Evolutionary conservation across 2,888 invertebrate species (phyloP).

Genomic region (Zhengitettix transpicula): DNA sequence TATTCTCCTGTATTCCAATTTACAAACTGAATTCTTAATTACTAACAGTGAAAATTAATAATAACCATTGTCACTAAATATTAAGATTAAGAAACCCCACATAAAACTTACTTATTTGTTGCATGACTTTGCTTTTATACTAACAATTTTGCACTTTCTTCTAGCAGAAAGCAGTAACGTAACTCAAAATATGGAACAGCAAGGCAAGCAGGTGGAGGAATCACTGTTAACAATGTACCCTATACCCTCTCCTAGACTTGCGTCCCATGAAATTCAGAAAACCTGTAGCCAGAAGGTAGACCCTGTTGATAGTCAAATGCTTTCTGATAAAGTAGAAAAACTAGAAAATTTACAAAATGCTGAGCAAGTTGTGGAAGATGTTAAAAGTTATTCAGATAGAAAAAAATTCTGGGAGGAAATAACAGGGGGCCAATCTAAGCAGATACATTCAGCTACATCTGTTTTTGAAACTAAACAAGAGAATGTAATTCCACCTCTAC

Average conservation of each 20-base stretch:
- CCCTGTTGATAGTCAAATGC: too few species aligned
- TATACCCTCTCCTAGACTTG: slow-evolving; percentile 8
- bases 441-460: neutral
- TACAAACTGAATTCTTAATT: too few species aligned
- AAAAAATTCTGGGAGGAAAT: slow-evolving; percentile 34
- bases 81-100: too few species aligned
- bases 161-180: slow-evolving; percentile 12
- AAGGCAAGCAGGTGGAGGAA: slow-evolving; percentile 9
- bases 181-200: slow-evolving; percentile 9
- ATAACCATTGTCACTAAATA: too few species aligned
- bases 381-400: slow-evolving; percentile 28
- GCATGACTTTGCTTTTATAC: slow-evolving; percentile 2
- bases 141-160: slow-evolving; percentile 12
- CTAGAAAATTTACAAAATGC: neutral
- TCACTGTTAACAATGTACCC: slow-evolving; percentile 5
- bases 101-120: neutral
- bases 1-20: too few species aligned
- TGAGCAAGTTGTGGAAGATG: slow-evolving; percentile 14
- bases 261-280: neutral
- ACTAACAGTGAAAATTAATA: too few species aligned
- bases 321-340: too few species aligned
- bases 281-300: neutral
- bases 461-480: slow-evolving; percentile 14
- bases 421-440: slow-evolving; percentile 16
- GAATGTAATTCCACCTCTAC: slow-evolving; percentile 22